Evolutionary conservation across 2,888 invertebrate species (phyloP), one percentile per base, ranked within the genome.

Genomic region (Seira musarum): DNA sequence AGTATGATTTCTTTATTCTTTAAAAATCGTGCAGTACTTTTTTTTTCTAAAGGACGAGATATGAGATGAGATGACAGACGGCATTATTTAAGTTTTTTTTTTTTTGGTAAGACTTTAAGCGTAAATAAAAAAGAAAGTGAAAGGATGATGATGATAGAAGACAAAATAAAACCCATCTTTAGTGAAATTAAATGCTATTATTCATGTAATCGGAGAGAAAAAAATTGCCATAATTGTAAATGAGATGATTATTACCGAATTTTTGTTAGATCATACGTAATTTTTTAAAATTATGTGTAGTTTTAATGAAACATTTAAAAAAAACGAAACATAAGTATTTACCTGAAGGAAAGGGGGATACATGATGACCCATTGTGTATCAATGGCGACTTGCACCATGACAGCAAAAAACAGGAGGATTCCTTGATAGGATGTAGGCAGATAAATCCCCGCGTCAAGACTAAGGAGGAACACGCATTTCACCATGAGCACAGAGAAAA

Each of bases 381-480:
- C 85, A 61, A 87, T 83, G 49, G 82, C 82, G 49, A 88, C 87
- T 90, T 96, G 96, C 85, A 97, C 96, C 88, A 96, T 93, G 80
- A 97, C 94, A 25, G 96, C 96, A 89, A 97, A 97, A 87, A 96
- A 92, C 85, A 97, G 91, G 87, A 98, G 91, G 30, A 97, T 91
- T 83, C 91, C 91, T 90, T 97, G 97, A 89, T 97, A 97, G 15
- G 96, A 94, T 6, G 97, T 96, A 72, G 96, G 96, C 74, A 97
- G 91, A 88, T 97, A 97, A 68, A 96, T 96, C 82, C 95, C 96
- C 72, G 95, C 93, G 89, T 97, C 96, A 82, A 97, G 92, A 88
- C 96, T 96, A 8, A 97, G 93, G 81, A 97, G 92, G 89, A 97
- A 97, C 86, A 97, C 96, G 89, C 96, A 95, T 90, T 98, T 97